These are phyloP conservation scores for Terrapene triunguis DNA, from an alignment of 2,113 vertebrate species.

Conservation along the genomic window DNA sequence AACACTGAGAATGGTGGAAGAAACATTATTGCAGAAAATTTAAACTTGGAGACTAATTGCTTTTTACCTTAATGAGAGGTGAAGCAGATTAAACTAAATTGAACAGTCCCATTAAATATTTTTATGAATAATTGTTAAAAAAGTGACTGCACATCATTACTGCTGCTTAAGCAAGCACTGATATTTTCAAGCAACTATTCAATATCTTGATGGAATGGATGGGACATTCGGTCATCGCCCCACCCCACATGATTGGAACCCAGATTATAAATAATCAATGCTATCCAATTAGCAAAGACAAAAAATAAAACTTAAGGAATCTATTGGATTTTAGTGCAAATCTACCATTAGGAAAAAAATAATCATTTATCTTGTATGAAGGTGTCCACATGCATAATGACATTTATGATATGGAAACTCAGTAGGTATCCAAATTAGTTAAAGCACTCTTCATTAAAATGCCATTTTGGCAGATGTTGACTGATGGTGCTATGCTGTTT, in stretches of 20 bases:
- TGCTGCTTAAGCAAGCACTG: background rate
- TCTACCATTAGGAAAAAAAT: constrained; percentile 11
- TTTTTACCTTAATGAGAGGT: background rate
- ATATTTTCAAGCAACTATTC: background rate
- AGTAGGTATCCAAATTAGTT: constrained; percentile 60
- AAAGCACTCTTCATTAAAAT: constrained; percentile 68
- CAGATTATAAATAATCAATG: constrained; percentile 56
- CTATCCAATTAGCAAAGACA: constrained; percentile 12
- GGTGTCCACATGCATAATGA: constrained; percentile 52
- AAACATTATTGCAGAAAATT: background rate
- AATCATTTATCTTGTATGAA: constrained; percentile 4
- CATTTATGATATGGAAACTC: constrained; percentile 55
- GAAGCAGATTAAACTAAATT: background rate
- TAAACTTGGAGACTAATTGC: background rate
- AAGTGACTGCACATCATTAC: background rate
- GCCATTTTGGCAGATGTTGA: constrained; percentile 58
- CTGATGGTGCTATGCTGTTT: constrained; percentile 42
- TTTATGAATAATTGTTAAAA: constrained; percentile 21
- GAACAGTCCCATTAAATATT: background rate
- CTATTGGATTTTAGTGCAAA: constrained; percentile 46
- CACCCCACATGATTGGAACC: background rate
- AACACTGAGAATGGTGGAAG: background rate
- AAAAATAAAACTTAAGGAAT: constrained; percentile 56
- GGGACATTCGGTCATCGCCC: background rate
- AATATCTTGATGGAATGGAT: rapidly evolving